These are phyloP conservation scores for Cydia pomonella DNA, from an alignment of 1,140 invertebrate genomes.

Conservation along the genomic window DNA sequence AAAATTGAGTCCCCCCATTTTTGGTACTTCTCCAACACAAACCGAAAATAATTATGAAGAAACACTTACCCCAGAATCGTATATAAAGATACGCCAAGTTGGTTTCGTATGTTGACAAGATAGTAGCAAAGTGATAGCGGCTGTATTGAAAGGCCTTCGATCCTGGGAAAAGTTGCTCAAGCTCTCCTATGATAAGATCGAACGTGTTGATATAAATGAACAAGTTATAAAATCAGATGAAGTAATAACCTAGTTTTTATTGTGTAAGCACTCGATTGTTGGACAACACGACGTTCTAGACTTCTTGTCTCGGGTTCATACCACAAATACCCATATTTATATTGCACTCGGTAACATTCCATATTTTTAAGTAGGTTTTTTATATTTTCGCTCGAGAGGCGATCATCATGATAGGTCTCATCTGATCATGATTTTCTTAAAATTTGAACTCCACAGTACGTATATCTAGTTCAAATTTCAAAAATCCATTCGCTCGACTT, in stretches of 20 bases:
- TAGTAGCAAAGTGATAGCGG: conserved; percentile 34
- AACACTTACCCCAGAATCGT: conserved; percentile 40
- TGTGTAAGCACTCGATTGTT: conserved; percentile 20
- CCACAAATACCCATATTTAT: not conserved
- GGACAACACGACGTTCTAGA: not conserved
- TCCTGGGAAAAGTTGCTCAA: conserved; percentile 8
- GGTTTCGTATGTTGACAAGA: conserved; percentile 46
- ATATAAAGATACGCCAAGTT: conserved; percentile 51
- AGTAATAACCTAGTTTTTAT: conserved; percentile 10
- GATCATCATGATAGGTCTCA: too few species aligned
- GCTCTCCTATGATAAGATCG: conserved; percentile 52
- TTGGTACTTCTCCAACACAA: conserved; percentile 40
- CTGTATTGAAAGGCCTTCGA: conserved; percentile 9
- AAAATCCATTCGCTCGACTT: too few species aligned
- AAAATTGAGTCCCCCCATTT: conserved; percentile 62
- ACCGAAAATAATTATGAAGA: conserved; percentile 40
- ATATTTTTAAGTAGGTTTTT: not conserved
- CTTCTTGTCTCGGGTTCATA: not conserved
- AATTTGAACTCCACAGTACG: too few species aligned
- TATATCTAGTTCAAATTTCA: too few species aligned
- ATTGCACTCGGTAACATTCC: not conserved
- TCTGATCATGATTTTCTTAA: too few species aligned
- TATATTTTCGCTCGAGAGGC: too few species aligned
- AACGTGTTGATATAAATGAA: conserved; percentile 52
- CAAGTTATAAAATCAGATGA: not conserved